Conservation (phyloP, 2,888 invertebrate species). For the Heterodera filipjevi region DNA sequence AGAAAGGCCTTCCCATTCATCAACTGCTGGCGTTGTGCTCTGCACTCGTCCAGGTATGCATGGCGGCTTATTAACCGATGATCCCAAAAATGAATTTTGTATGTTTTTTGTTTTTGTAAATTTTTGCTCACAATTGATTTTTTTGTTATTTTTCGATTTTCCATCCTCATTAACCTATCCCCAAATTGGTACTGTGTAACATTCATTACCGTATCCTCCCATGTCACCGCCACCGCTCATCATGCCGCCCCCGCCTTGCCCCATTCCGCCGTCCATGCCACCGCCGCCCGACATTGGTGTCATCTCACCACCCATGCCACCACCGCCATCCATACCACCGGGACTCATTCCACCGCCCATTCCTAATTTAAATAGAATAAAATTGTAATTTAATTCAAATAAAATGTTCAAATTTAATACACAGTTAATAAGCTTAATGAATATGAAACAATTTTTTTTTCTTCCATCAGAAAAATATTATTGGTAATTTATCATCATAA, state of each 20-base stretch:
- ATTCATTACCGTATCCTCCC: neutral
- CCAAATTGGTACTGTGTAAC: neutral
- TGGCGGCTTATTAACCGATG: slow-evolving; percentile 3
- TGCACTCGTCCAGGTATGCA: neutral
- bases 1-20: slow-evolving; percentile 3
- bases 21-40: neutral
- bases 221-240: slow-evolving; percentile 6
- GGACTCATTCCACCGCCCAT: slow-evolving; percentile 11
- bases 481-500: too few relatives aligned
- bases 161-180: neutral
- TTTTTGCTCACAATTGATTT: slow-evolving; percentile 13
- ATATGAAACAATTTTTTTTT: too few relatives aligned
- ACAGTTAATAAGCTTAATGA: too few relatives aligned
- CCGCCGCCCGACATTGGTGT: slow-evolving; percentile 7
- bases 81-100: slow-evolving; percentile 4
- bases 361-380: too few relatives aligned
- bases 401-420: too few relatives aligned
- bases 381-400: neutral
- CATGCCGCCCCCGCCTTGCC: neutral
- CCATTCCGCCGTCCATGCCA: neutral
- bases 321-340: slow-evolving; percentile 4
- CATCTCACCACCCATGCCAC: slow-evolving; percentile 1
- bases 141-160: neutral
- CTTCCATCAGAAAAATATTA: too few relatives aligned
- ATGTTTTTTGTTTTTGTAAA: neutral